A percentile compares a stretch with the other conserved stretches of the same genome.
phyloP scores from a whole-genome alignment of 2,797 vertebrate species.

The Megalops cyprinoides region DNA sequence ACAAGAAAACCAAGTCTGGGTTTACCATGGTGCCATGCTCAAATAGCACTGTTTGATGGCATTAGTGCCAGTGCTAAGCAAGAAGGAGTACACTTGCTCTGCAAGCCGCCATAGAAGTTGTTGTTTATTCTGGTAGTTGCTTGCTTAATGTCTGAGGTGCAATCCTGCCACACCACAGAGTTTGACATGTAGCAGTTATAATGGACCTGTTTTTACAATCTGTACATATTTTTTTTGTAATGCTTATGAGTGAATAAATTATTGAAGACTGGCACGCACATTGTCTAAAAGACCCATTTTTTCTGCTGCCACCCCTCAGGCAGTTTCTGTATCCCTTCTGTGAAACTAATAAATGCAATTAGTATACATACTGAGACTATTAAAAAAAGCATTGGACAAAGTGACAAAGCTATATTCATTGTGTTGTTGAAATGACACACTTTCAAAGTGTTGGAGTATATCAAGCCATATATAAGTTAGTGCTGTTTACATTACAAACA shows the following conservation, averaged over 20 bases:
- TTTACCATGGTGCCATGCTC: neutral
- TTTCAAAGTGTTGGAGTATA: neutral
- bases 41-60: neutral
- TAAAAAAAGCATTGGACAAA: neutral
- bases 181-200: slow-evolving; percentile 16
- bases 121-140: slow-evolving; percentile 13
- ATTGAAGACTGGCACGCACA: slow-evolving; percentile 11
- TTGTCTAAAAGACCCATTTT: neutral
- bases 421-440: neutral
- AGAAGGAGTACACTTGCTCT: neutral
- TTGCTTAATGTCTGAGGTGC: slow-evolving; percentile 40
- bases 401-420: neutral
- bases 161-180: slow-evolving; percentile 44
- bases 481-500: neutral
- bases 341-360: neutral
- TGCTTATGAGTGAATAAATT: slow-evolving; percentile 34
- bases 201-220: slow-evolving; percentile 22
- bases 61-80: neutral
- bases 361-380: neutral
- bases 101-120: neutral
- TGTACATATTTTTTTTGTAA: slow-evolving; percentile 33
- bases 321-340: neutral
- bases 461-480: neutral
- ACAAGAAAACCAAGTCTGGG: neutral
- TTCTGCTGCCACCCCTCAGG: neutral